Conservation (phyloP, 2,113 vertebrate species). For the Aviceda subcristata region DNA sequence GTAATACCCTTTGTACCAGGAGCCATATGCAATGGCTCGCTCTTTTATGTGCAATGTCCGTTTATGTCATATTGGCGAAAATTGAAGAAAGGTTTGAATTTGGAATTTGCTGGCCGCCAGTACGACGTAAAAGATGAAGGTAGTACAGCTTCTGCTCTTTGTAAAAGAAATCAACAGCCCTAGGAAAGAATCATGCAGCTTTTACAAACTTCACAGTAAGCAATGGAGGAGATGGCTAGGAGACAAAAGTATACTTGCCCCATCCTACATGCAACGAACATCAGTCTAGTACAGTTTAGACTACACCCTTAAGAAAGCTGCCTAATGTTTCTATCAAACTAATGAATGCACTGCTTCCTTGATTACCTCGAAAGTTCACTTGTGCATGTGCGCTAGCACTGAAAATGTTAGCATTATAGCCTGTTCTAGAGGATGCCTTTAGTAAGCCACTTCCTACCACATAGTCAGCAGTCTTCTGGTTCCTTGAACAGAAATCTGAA, state of each 20-base stretch:
- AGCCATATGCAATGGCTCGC: background rate
- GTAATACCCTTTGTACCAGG: slow-evolving; percentile 28
- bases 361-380: background rate
- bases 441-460: background rate
- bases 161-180: background rate
- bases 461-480: background rate
- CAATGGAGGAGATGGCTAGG: background rate
- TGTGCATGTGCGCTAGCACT: background rate
- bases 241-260: background rate
- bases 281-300: background rate
- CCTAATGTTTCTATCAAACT: background rate
- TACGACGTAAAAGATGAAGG: background rate
- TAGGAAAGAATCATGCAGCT: background rate
- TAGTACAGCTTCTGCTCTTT: background rate
- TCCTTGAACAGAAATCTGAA: background rate
- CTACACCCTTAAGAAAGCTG: background rate
- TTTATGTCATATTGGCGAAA: slow-evolving; percentile 16
- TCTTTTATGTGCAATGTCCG: background rate
- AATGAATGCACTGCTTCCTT: background rate
- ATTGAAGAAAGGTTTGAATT: slow-evolving; percentile 20
- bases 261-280: background rate
- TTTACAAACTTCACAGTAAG: background rate
- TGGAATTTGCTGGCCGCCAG: background rate
- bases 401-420: background rate
- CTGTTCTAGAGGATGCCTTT: background rate